Percentiles rank a stretch among this genome's conserved stretches.
Conservation (phyloP, 2,888 invertebrate species). For the Fissipunctia ypsillon region DNA sequence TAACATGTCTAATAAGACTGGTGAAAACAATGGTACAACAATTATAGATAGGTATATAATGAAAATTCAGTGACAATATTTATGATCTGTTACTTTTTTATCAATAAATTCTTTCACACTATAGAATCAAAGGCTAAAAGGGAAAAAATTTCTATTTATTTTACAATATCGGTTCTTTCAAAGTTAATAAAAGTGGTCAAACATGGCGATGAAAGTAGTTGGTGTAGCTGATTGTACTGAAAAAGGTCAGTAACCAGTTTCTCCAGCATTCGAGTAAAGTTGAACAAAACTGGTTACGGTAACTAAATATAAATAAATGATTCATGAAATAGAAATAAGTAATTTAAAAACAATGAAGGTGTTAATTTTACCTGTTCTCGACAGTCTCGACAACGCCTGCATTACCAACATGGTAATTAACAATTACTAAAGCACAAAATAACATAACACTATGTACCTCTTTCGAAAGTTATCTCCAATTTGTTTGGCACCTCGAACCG, state of each 20-base stretch:
- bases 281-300: slow-evolving; percentile 48
- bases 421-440: slow-evolving; percentile 64
- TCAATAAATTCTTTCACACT: too few species aligned
- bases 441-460: slow-evolving; percentile 79
- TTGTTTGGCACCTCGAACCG: slow-evolving; percentile 89
- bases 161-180: slow-evolving; percentile 38
- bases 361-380: slow-evolving; percentile 61
- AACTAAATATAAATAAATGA: slow-evolving; percentile 32
- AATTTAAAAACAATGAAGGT: slow-evolving; percentile 26
- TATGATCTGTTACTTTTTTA: too few species aligned
- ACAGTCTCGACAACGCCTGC: slow-evolving; percentile 59
- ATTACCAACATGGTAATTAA: slow-evolving; percentile 60
- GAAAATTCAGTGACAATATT: too few species aligned
- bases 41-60: too few species aligned
- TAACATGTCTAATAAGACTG: too few species aligned
- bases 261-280: slow-evolving; percentile 36
- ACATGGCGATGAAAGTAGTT: slow-evolving; percentile 30
- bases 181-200: slow-evolving; percentile 28
- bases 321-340: slow-evolving; percentile 33
- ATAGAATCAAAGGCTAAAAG: too few species aligned
- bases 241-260: slow-evolving; percentile 57
- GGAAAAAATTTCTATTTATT: slow-evolving; percentile 38
- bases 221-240: slow-evolving; percentile 31
- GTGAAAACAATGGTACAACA: too few species aligned
- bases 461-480: slow-evolving; percentile 88